A percentile compares a stretch with the other conserved stretches of the same genome.
phyloP scores from a whole-genome alignment of 2,113 vertebrate genomes.

The Psammodynastes pulverulentus region DNA sequence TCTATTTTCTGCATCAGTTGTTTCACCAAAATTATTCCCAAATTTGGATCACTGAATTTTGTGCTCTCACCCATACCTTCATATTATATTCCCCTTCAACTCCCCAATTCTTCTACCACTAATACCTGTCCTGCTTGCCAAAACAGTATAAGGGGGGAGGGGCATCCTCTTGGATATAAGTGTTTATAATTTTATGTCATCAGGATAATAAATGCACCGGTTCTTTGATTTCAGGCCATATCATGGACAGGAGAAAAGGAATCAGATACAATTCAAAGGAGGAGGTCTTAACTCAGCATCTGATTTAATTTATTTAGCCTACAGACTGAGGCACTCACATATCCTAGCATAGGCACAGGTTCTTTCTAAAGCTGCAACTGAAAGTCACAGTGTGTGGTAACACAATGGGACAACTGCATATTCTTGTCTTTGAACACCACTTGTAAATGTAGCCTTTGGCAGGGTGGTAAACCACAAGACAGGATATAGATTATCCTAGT shows the following conservation, averaged over 20 bases:
- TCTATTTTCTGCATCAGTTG: background rate
- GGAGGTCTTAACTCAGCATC: background rate
- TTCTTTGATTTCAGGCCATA: background rate
- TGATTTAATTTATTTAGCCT: background rate
- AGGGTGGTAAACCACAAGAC: conserved; percentile 19
- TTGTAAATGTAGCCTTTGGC: conserved; percentile 25
- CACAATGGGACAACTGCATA: conserved; percentile 18
- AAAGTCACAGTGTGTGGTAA: conserved; percentile 7
- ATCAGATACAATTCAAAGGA: background rate
- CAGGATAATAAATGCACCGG: background rate
- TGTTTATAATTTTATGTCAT: background rate
- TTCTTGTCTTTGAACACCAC: conserved; percentile 44
- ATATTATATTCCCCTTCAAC: background rate
- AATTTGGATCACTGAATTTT: background rate
- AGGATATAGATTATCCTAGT: conserved; percentile 16
- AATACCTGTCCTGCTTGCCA: background rate
- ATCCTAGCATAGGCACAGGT: conserved; percentile 29
- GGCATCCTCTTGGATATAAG: background rate
- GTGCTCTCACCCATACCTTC: background rate
- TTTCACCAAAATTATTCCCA: background rate
- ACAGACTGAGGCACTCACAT: conserved; percentile 10
- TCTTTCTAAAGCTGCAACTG: conserved; percentile 30
- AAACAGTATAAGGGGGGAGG: background rate
- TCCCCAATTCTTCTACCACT: background rate
- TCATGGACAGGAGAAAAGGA: background rate